A percentile compares a stretch with the other conserved stretches of the same genome.
Conservation (phyloP, 2,113 vertebrate genomes). For the Hemiscyllium ocellatum region DNA sequence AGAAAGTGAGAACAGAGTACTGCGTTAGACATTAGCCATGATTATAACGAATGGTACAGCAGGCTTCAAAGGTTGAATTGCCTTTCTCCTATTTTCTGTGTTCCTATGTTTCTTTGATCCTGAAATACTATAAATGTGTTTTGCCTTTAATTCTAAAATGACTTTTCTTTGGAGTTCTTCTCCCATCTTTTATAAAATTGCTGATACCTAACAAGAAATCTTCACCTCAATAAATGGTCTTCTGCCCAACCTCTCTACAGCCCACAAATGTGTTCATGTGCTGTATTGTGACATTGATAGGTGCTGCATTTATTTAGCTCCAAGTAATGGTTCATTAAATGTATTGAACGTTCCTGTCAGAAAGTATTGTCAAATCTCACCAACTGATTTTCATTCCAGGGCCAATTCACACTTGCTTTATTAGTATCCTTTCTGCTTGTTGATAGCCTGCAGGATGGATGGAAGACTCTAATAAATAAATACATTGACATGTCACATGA, state of each 20-base stretch:
- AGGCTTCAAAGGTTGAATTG: too few species aligned
- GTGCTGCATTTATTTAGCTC: neutral
- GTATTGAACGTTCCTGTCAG: neutral
- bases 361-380: neutral
- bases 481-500: too few species aligned
- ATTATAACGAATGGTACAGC: too few species aligned
- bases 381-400: conserved; percentile 10
- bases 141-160: too few species aligned
- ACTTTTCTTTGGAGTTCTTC: neutral
- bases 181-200: neutral
- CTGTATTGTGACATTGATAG: neutral
- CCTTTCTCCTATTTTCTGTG: too few species aligned
- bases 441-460: neutral
- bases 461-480: neutral
- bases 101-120: too few species aligned
- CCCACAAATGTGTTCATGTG: neutral
- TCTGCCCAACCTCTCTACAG: neutral
- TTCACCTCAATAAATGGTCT: neutral
- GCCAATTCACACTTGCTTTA: neutral
- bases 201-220: neutral
- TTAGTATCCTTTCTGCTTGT: neutral
- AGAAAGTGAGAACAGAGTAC: too few species aligned
- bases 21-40: too few species aligned
- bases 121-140: too few species aligned
- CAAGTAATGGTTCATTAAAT: neutral